Evolutionary conservation across 1,140 invertebrate genomes (phyloP).

Genomic region (Arctopsyche grandis): DNA sequence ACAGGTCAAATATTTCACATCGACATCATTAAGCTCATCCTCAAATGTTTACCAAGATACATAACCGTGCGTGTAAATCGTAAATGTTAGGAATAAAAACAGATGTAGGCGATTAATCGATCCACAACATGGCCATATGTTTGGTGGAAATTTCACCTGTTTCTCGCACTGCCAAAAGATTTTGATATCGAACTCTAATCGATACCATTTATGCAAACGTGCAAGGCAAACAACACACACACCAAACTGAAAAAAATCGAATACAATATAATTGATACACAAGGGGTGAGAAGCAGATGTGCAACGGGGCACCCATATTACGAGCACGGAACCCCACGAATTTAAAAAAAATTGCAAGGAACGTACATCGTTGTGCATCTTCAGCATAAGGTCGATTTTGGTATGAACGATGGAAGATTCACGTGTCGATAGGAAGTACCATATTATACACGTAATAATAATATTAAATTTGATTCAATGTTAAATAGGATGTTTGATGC

Average conservation of each 20-base stretch:
- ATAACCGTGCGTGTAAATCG: too few relatives aligned
- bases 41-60: not conserved
- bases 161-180: not conserved
- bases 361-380: not conserved
- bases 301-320: slow-evolving; percentile 40
- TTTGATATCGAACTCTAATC: slow-evolving; percentile 19
- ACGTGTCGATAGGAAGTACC: slow-evolving; percentile 17
- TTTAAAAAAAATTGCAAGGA: not conserved
- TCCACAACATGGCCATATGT: not conserved
- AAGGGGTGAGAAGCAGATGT: slow-evolving; percentile 50
- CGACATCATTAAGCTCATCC: slow-evolving; percentile 16
- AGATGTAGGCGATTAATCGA: not conserved
- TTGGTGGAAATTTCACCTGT: slow-evolving; percentile 5
- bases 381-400: not conserved
- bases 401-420: not conserved
- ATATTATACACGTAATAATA: slow-evolving; percentile 29
- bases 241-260: slow-evolving; percentile 8
- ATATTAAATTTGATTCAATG: slow-evolving; percentile 47
- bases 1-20: slow-evolving; percentile 34
- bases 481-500: slow-evolving; percentile 40
- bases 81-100: not conserved
- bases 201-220: slow-evolving; percentile 21
- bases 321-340: not conserved
- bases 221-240: not conserved
- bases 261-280: slow-evolving; percentile 9